Evolutionary conservation across 30 jellyfish, hydroid and myxozoan species (phyloP).

Genomic region (Aurelia coerulea): DNA sequence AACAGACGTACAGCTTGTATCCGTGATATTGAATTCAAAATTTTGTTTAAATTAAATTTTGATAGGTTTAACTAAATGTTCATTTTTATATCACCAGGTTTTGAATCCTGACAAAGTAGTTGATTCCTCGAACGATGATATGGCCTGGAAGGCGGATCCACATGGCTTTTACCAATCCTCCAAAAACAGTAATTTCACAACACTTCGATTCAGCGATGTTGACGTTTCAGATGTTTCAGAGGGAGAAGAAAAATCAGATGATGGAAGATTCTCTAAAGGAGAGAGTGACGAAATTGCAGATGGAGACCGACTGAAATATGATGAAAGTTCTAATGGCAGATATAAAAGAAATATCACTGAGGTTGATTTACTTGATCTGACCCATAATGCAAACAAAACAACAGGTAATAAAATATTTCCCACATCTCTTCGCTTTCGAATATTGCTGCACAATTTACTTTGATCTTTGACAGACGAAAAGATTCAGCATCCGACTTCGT

Average conservation of each 20-base stretch:
- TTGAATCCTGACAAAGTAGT: not conserved
- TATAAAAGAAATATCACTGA: not conserved
- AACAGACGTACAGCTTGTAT: no score
- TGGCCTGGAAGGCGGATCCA: conserved; percentile 40
- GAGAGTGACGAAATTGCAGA: not conserved
- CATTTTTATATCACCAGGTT: not conserved
- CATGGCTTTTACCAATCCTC: conserved; percentile 51
- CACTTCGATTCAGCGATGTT: not conserved
- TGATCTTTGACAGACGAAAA: no score
- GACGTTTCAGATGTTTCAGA: not conserved
- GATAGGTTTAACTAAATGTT: not conserved
- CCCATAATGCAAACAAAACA: no score
- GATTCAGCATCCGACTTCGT: no score
- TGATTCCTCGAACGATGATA: not conserved
- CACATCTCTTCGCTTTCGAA: no score
- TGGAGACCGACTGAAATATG: not conserved
- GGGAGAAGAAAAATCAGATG: not conserved
- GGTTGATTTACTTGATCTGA: no score
- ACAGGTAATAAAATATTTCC: no score
- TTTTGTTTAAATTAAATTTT: not conserved
- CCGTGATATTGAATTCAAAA: not conserved
- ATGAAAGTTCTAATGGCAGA: not conserved
- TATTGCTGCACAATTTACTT: no score
- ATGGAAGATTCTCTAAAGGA: not conserved
- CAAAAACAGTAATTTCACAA: conserved; percentile 10